phyloP scores from a whole-genome alignment of 2,797 vertebrate genomes.

The Esox lucius region DNA sequence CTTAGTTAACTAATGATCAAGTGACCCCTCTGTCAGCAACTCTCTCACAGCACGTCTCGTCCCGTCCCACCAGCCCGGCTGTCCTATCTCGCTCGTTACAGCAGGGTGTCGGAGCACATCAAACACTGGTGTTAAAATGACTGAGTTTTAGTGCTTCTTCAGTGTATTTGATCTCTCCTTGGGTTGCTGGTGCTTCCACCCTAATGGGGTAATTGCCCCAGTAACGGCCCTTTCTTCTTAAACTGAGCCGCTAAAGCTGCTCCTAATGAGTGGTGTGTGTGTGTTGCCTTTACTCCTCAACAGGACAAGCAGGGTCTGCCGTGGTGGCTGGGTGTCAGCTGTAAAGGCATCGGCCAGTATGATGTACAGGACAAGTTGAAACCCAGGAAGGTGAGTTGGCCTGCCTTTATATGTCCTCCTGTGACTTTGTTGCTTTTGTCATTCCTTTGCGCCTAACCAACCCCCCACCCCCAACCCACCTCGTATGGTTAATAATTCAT shows the following conservation, averaged over 20 bases:
- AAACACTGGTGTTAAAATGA: slow-evolving; percentile 50
- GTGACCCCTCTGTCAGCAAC: slow-evolving; percentile 14
- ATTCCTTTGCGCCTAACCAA: not conserved
- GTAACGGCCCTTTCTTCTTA: slow-evolving; percentile 36
- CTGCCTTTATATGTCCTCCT: slow-evolving; percentile 8
- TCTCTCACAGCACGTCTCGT: slow-evolving; percentile 1
- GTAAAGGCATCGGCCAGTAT: slow-evolving; percentile 97
- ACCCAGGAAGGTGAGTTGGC: slow-evolving; percentile 88
- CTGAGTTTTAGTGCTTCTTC: slow-evolving; percentile 42
- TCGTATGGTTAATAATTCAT: slow-evolving; percentile 65
- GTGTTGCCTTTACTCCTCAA: slow-evolving; percentile 42
- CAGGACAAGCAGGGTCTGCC: slow-evolving; percentile 98
- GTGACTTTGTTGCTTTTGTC: slow-evolving; percentile 11
- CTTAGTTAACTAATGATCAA: slow-evolving; percentile 24
- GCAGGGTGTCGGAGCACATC: slow-evolving; percentile 60
- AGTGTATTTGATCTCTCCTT: slow-evolving; percentile 61
- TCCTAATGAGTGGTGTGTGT: slow-evolving; percentile 42
- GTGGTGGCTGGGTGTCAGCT: slow-evolving; percentile 98
- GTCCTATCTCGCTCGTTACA: slow-evolving; percentile 48
- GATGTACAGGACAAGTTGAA: slow-evolving; percentile 96
- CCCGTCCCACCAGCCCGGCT: slow-evolving; percentile 16
- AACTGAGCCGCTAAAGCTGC: slow-evolving; percentile 48
- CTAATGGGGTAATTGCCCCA: slow-evolving; percentile 59
- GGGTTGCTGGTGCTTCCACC: slow-evolving; percentile 48
- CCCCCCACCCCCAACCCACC: slow-evolving; percentile 16